Evolutionary conservation across 92 coral and sea anemone species (phyloP), one percentile per base, ranked within the genome.

Genomic region (Meandrina meandrites): DNA sequence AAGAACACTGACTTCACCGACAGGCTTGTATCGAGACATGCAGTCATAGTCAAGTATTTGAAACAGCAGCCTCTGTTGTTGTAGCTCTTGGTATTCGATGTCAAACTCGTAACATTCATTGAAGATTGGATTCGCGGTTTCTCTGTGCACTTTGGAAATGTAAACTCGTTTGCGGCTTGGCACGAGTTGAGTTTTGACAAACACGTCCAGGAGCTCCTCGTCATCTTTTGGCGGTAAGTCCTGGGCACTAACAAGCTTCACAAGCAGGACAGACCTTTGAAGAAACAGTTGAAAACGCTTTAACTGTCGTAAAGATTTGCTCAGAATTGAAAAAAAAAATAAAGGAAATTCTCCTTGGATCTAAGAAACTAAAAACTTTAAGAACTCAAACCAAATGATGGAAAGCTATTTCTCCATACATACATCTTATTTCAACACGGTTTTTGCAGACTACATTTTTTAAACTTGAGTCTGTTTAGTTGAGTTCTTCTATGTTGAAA

Each of bases 91-190:
- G 68, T 93, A 94, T 17, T 92, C 89, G 45, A 95, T 93, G 32
- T 96, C 99, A 89, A 96, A 94, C 42, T 96, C 94, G 67, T 94
- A 96, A 42, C 86, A 76, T 76, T 96, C 99, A 66, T 95, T 90
- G 78, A 95, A 96, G 32, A 86, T 89, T 13, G 99, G 99, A 36
- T 95, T 96, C 31, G 91, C 80, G 9, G 97, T 90, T 62, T 94
- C 93, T 34, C 99, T 91, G 66, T 92, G 89, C 9, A 96, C 94
- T 83, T 92, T 94, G 50, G 99, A 96, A 64, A 91, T 92, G 72
- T 88, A 96, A 56, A 91, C 92, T 83, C 95, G 99, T 75, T 87
- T 91, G 47, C 89, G 90, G 90, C 94, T 94, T 70, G 99, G 99
- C 31, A 95, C 34, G 48, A 96, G 88, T 53, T 92, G 94, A 28